Percentiles rank a stretch among this genome's conserved stretches.
phyloP scores from a whole-genome alignment of 2,888 invertebrate genomes.

The Sphaerophoria taeniata region DNA sequence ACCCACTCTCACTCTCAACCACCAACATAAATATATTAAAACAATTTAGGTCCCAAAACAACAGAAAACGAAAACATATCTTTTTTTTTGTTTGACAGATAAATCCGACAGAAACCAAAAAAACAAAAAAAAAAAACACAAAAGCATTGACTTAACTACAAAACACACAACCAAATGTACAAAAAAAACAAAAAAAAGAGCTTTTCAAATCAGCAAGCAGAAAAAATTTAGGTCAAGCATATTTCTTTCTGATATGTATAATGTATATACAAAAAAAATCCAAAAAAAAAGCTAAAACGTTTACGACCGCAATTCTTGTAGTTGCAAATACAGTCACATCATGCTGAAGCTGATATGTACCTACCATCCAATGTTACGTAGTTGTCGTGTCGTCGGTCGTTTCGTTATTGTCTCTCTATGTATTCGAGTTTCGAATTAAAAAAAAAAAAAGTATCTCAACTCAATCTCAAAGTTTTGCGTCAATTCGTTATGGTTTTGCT shows the following conservation, averaged over 20 bases:
- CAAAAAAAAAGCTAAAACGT: slow-evolving; percentile 32
- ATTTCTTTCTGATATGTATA: slow-evolving; percentile 78
- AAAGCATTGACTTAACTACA: slow-evolving; percentile 19
- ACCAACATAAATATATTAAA: slow-evolving; percentile 1
- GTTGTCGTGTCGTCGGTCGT: neutral
- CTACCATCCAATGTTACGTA: slow-evolving; percentile 32
- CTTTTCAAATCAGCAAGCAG: slow-evolving; percentile 48
- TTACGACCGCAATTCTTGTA: slow-evolving; percentile 32
- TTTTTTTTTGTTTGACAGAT: slow-evolving; percentile 21
- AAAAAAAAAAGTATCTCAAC: slow-evolving; percentile 19
- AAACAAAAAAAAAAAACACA: neutral
- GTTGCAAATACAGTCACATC: slow-evolving; percentile 29
- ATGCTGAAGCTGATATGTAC: slow-evolving; percentile 22
- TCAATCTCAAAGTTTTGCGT: slow-evolving; percentile 50
- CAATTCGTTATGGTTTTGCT: slow-evolving; percentile 48
- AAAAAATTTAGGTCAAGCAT: slow-evolving; percentile 82
- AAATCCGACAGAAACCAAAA: slow-evolving; percentile 20
- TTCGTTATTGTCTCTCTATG: neutral
- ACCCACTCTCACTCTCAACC: neutral
- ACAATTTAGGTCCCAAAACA: slow-evolving; percentile 21
- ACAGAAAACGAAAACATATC: slow-evolving; percentile 24
- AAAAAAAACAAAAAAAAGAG: slow-evolving; percentile 6
- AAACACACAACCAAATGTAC: slow-evolving; percentile 26
- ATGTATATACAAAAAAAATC: slow-evolving; percentile 44
- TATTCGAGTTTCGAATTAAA: neutral